Base-by-base conservation (phyloP, 2,888 invertebrate genomes). In the Strigamia maritima region DNA sequence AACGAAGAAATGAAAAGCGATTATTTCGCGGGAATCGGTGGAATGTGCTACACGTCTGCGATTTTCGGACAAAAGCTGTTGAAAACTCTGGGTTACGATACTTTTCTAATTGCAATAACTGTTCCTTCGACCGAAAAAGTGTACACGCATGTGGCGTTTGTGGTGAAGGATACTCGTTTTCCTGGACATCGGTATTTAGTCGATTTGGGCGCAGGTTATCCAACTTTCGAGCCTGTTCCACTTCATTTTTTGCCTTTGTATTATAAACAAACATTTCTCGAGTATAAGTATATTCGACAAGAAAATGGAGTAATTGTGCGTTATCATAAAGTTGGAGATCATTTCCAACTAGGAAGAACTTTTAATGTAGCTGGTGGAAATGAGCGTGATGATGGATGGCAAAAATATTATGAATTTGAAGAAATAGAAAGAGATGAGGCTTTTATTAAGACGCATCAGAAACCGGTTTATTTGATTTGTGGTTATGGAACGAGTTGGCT, bases 341-440 rank as follows among this genome's bases (percentile, higher is more conserved):
- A 54, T 54, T 54, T 54, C 12, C 40, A 16, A 16, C 40, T 76
- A 16, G 76, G 76, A 38, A 76, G 35, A 16, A 31, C 12, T 2
- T 2, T 22, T 38, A 1, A 1, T 19, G 16, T 3, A 14, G 22
- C 19, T 4, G 12, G 12, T 14, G n/a, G n/a, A n/a, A n/a, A n/a
- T n/a, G n/a, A n/a, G n/a, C n/a, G n/a, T n/a, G 76, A n/a, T n/a
- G 76, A 76, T 3, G 76, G 76, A n/a, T 76, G 76, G 76, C 76
- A 76, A 22, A 76, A 76, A 40, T 76, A 19, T 40, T 76, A 76
- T 22, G 76, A 40, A 22, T 76, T 76, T 76, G 38, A 76, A 19
- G 76, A 38, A 38, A 22, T 76, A 19, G 6, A 2, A 2, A n/a
- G 76, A 76, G 76, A 76, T 19, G 76, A 38, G 16, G 3, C 0